Percentiles rank a stretch among this genome's conserved stretches.
Evolutionary conservation across 2,113 vertebrate species (phyloP).

Genomic region (Prionailurus bengalensis): DNA sequence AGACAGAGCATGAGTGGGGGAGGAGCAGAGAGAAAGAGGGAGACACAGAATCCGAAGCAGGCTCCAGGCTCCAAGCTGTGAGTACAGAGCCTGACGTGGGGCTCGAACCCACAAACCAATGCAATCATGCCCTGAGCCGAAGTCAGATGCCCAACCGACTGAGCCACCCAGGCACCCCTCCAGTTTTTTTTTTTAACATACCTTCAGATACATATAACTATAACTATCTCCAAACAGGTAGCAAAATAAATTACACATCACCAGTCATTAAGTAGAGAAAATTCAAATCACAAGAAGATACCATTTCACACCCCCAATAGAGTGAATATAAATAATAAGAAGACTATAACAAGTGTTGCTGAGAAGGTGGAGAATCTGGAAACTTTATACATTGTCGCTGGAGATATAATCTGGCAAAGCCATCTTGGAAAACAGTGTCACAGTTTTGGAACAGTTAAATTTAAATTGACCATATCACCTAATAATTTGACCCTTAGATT

Average conservation of each 20-base stretch:
- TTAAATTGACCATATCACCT: background rate
- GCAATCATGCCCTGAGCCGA: too few species aligned
- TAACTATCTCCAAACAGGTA: background rate
- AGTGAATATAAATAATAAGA: background rate
- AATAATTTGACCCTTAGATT: background rate
- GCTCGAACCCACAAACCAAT: too few species aligned
- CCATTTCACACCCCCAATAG: background rate
- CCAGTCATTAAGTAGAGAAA: background rate
- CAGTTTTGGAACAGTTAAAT: background rate
- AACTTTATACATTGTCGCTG: accelerated
- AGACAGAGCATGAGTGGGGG: too few species aligned
- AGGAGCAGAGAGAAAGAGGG: too few species aligned
- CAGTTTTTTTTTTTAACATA: background rate
- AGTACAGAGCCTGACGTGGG: too few species aligned
- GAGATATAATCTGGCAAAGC: background rate
- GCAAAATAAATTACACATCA: background rate
- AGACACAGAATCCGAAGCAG: too few species aligned
- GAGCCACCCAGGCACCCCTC: too few species aligned
- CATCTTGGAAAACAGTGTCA: background rate
- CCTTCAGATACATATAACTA: background rate
- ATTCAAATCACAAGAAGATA: background rate
- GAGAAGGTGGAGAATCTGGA: background rate
- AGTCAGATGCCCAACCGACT: too few species aligned
- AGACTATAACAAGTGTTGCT: background rate
- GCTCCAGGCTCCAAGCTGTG: too few species aligned